phyloP scores from a whole-genome alignment of 2,113 vertebrate species.

The Pantherophis guttatus region DNA sequence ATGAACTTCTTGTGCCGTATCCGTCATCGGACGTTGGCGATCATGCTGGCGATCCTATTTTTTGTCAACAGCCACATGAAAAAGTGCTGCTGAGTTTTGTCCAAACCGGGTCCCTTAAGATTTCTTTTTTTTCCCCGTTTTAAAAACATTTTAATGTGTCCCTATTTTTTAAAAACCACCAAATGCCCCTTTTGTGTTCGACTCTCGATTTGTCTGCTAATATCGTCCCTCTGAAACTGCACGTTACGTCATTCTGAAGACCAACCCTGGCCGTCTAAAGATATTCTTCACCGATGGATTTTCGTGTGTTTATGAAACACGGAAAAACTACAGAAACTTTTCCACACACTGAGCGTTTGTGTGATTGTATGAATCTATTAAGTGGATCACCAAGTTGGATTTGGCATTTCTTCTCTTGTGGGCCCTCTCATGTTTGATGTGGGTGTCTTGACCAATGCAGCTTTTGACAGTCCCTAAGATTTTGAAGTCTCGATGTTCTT shows the following conservation, averaged over 20 bases:
- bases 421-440: slow-evolving; percentile 52
- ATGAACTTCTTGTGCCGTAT: too few species aligned
- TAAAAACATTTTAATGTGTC: neutral
- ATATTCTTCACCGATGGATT: slow-evolving; percentile 3
- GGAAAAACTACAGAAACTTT: slow-evolving; percentile 28
- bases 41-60: too few species aligned
- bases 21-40: too few species aligned
- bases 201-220: neutral
- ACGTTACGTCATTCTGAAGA: neutral
- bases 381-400: slow-evolving; percentile 42
- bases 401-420: slow-evolving; percentile 46
- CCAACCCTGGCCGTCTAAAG: neutral
- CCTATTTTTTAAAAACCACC: neutral
- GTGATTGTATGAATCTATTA: neutral
- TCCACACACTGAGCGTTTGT: neutral
- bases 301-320: neutral
- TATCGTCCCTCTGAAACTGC: neutral
- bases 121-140: neutral
- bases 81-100: too few species aligned
- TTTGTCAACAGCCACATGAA: too few species aligned
- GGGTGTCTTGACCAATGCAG: slow-evolving; percentile 46
- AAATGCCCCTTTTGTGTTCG: neutral
- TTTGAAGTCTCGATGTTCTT: too few species aligned
- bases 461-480: neutral
- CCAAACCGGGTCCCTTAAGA: too few species aligned